Percentiles rank a stretch among this genome's conserved stretches.
Evolutionary conservation across 2,113 vertebrate genomes (phyloP).

Genomic region (Podocnemis expansa): DNA sequence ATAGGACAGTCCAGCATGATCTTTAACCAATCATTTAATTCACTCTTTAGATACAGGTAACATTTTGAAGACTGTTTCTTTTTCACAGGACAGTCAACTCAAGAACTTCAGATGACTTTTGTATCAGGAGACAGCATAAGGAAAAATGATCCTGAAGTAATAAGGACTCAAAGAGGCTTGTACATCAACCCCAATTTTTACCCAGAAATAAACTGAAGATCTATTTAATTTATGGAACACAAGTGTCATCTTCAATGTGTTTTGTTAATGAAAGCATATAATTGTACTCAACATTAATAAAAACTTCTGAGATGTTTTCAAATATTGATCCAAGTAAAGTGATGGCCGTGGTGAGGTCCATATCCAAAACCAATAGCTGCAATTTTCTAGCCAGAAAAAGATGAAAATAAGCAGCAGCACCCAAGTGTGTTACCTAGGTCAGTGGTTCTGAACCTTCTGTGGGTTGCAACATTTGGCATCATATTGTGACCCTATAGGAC

Average conservation of each 20-base stretch:
- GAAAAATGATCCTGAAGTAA: not conserved
- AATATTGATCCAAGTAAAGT: not conserved
- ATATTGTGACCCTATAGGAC: too few species aligned
- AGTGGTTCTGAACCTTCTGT: too few species aligned
- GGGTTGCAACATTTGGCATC: too few species aligned
- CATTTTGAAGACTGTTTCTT: not conserved
- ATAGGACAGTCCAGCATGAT: not conserved
- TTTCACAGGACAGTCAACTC: not conserved
- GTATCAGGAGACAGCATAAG: not conserved
- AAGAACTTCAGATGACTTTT: not conserved
- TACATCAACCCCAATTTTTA: not conserved
- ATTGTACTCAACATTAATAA: not conserved
- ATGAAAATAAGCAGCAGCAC: not conserved
- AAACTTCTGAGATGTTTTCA: not conserved
- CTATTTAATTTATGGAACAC: not conserved
- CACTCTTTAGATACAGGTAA: not conserved
- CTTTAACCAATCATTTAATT: not conserved
- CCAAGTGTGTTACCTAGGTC: not conserved
- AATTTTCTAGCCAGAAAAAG: not conserved
- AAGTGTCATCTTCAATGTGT: not conserved
- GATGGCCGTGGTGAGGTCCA: not conserved
- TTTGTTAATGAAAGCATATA: not conserved
- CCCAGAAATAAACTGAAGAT: not conserved
- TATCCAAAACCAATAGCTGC: fast-evolving
- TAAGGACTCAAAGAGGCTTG: not conserved